Conservation (phyloP, 2,113 vertebrate species). For the Saccopteryx leptura region DNA sequence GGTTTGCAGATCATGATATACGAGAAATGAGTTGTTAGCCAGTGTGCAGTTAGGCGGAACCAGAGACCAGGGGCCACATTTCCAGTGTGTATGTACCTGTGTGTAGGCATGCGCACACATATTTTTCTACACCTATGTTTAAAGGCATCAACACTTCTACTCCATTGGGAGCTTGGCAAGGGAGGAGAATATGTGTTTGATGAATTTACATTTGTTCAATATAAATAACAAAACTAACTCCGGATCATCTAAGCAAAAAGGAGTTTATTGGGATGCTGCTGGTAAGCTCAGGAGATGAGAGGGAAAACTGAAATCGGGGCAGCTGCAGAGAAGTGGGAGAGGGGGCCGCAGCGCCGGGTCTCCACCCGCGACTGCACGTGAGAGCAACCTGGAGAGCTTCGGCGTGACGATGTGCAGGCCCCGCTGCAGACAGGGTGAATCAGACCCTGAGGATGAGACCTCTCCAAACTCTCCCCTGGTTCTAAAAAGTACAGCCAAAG, state of each 20-base stretch:
- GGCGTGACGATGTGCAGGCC: no score
- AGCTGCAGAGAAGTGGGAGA: not conserved
- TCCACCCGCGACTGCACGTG: fast-evolving
- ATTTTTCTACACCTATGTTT: not conserved
- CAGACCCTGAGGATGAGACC: not conserved
- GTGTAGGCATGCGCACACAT: not conserved
- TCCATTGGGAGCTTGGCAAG: not conserved
- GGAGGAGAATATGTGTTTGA: not conserved
- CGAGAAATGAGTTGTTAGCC: not conserved
- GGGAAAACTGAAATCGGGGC: not conserved
- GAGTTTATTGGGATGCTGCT: not conserved
- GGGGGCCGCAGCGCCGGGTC: not conserved
- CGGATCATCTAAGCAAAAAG: not conserved
- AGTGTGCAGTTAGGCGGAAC: not conserved
- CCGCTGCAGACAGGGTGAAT: not conserved
- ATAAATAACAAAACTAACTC: not conserved
- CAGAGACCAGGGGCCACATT: not conserved
- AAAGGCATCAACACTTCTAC: not conserved
- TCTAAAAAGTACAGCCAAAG: not conserved
- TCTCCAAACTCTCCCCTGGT: not conserved
- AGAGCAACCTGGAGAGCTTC: not conserved
- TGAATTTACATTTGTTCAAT: not conserved
- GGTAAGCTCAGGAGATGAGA: not conserved
- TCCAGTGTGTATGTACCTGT: not conserved
- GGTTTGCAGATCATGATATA: slow-evolving; percentile 77